Conservation (phyloP, 2,113 vertebrate genomes). For the Nymphicus hollandicus region DNA sequence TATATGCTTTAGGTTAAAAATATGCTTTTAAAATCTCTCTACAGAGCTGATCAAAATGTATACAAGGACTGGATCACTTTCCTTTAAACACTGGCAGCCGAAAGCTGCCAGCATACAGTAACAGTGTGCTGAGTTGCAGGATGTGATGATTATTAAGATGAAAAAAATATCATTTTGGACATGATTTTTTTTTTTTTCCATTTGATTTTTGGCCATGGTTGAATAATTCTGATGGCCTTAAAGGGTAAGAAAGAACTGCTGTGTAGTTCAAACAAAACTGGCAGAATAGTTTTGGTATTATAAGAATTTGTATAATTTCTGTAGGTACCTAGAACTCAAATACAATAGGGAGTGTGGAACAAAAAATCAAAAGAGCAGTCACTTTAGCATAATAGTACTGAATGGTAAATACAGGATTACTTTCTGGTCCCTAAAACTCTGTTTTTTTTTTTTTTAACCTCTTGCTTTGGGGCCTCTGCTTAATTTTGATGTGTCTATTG, state of each 20-base stretch:
- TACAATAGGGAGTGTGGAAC: neutral
- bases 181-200: neutral
- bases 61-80: neutral
- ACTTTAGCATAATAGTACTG: neutral
- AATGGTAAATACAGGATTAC: neutral
- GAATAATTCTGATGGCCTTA: neutral
- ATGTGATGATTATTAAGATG: neutral
- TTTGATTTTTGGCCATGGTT: neutral
- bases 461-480: neutral
- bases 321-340: neutral
- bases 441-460: neutral
- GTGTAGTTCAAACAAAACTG: neutral
- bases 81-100: neutral
- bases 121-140: neutral
- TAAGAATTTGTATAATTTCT: neutral
- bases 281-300: neutral
- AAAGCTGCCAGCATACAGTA: neutral
- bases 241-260: neutral
- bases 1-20: neutral
- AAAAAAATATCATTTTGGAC: neutral
- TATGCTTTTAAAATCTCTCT: neutral
- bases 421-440: neutral
- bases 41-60: neutral
- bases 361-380: neutral
- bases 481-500: neutral